Percentiles rank a stretch among this genome's conserved stretches.
Evolutionary conservation across 2,888 invertebrate genomes (phyloP).

Genomic region (Eilema sororculum): DNA sequence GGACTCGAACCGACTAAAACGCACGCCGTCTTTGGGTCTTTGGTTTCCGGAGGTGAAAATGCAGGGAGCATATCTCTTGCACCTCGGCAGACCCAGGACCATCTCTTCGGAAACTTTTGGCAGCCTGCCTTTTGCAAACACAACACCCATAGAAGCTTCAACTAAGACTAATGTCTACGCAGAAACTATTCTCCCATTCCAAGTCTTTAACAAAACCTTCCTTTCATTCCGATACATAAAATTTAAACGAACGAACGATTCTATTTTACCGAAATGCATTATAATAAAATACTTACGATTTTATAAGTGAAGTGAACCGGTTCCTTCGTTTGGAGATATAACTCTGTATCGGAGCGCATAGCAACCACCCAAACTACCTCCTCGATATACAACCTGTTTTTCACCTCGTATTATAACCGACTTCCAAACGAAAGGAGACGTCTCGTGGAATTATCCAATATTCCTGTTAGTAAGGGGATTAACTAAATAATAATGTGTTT

Average conservation of each 20-base stretch:
- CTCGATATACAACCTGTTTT: slow-evolving; percentile 20
- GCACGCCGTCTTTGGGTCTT: no score
- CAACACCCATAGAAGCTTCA: no score
- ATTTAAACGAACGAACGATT: slow-evolving; percentile 29
- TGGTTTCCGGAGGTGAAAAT: no score
- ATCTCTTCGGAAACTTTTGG: no score
- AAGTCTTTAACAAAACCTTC: not conserved
- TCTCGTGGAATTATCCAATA: not conserved
- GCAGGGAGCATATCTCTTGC: no score
- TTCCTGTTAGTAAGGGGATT: no score
- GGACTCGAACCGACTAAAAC: no score
- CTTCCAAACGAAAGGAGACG: not conserved
- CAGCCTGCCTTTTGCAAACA: no score
- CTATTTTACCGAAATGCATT: slow-evolving; percentile 10
- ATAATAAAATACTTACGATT: slow-evolving; percentile 43
- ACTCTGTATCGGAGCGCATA: slow-evolving; percentile 30
- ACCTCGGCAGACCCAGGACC: no score
- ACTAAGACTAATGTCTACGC: not conserved
- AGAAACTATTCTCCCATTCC: not conserved
- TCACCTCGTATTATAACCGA: slow-evolving; percentile 4
- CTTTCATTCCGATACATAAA: not conserved
- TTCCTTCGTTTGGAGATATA: slow-evolving; percentile 33
- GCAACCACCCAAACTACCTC: slow-evolving; percentile 28
- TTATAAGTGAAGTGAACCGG: slow-evolving; percentile 36
- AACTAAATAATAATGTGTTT: no score